These are phyloP conservation scores for Pogonognathellus flavescens DNA, from an alignment of 1,140 invertebrate species.

Conservation along the genomic window DNA sequence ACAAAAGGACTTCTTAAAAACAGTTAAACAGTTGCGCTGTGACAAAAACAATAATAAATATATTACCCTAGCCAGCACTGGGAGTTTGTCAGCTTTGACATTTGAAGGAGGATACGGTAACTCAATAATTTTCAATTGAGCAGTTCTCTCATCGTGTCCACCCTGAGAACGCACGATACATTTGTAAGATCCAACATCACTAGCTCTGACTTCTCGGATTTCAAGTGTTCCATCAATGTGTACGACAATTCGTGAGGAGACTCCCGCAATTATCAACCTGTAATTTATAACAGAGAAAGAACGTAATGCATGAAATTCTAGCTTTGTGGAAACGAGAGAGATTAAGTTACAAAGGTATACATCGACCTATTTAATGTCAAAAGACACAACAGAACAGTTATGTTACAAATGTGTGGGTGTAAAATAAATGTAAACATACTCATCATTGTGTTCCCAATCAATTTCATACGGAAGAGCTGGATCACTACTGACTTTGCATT, in stretches of 20 bases:
- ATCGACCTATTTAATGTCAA: too few species aligned
- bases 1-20: background rate
- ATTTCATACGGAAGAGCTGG: constrained; percentile 89
- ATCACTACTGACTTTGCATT: constrained; percentile 95
- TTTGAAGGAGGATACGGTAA: constrained; percentile 92
- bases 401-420: too few species aligned
- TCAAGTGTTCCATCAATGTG: constrained; percentile 83
- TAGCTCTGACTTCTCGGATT: constrained; percentile 83
- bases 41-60: background rate
- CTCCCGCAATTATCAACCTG: constrained; percentile 74
- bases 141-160: constrained; percentile 90
- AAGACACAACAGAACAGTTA: too few species aligned
- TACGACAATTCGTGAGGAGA: constrained; percentile 76
- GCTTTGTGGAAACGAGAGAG: background rate
- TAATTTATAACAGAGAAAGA: constrained; percentile 49
- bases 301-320: constrained; percentile 5
- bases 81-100: constrained; percentile 79
- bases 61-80: constrained; percentile 69
- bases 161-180: constrained; percentile 87
- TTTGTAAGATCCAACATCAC: constrained; percentile 85
- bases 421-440: constrained; percentile 71
- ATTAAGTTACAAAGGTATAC: too few species aligned
- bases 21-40: background rate
- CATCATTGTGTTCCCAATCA: constrained; percentile 90
- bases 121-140: constrained; percentile 90